phyloP scores from a whole-genome alignment of 35 echinoderm and acorn worm genomes.

The Ophiothrix spiculata region DNA sequence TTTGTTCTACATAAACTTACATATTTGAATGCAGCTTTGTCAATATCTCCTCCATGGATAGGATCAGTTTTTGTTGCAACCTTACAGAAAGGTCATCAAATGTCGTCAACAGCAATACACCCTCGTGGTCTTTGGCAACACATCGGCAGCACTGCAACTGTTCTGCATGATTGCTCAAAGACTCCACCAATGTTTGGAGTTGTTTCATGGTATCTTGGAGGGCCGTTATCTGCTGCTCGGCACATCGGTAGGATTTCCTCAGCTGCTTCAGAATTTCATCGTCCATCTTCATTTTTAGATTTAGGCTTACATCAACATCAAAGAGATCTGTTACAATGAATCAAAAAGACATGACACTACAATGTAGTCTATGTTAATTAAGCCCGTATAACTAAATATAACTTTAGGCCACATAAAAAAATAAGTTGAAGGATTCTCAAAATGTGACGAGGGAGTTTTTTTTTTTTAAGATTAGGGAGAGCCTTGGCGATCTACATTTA shows the following conservation, averaged over 20 bases:
- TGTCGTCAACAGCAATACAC: neutral
- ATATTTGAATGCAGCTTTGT: neutral
- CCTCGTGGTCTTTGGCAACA: conserved; percentile 3
- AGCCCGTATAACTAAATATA: too few relatives aligned
- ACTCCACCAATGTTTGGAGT: conserved; percentile 1
- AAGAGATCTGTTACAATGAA: too few relatives aligned
- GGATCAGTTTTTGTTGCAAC: conserved; percentile 35
- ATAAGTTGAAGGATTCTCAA: too few relatives aligned
- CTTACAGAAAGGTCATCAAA: conserved; percentile 18
- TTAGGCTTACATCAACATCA: too few relatives aligned
- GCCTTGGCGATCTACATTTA: too few relatives aligned
- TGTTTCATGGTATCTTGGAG: neutral
- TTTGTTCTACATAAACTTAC: conserved; percentile 16
- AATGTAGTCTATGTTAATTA: too few relatives aligned
- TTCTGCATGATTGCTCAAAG: conserved; percentile 25
- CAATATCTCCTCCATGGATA: conserved; percentile 25
- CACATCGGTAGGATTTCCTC: conserved; percentile 37
- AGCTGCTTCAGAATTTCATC: conserved; percentile 37
- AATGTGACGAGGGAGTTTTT: too few relatives aligned
- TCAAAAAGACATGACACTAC: too few relatives aligned
- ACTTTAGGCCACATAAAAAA: too few relatives aligned
- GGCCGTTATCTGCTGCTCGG: neutral
- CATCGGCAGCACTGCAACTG: conserved; percentile 30
- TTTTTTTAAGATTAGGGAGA: too few relatives aligned
- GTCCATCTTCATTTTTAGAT: neutral